Evolutionary conservation across 92 coral and sea anemone species (phyloP), one percentile per base, ranked within the genome.

Genomic region (Muricea muricata): DNA sequence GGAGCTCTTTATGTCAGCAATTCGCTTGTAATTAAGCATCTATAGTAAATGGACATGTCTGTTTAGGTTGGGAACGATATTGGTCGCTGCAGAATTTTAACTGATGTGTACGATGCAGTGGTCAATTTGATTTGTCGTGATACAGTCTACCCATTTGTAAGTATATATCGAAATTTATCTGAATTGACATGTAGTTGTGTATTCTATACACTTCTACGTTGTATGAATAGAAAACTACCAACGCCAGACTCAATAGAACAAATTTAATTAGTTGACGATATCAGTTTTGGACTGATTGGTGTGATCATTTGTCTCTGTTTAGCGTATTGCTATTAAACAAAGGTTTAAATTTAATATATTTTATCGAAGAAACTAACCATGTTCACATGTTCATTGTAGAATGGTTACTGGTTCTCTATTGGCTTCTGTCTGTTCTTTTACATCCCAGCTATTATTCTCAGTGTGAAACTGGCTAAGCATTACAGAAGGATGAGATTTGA

Each of bases 361-460:
- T n/a, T n/a, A n/a, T 54, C 61, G n/a, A 54, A 54, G 23, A 14
- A 17, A 3, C 1, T 54, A 54, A n/a, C 25, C 25, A 15, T 7
- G 7, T n/a, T 54, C 0, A 54, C 13, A 54, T 17, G 15, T 54
- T 7, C 39, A 39, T 52, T 78, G 8, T 84, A 97, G 98, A 97
- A 93, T 85, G 97, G 98, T 6, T 93, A 92, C 86, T 97, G 99
- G 99, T 87, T 97, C 42, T 87, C 94, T 54, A 92, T 97, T 34
- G 99, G 99, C 32, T 97, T 85, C 80, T 93, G 98, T 74, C 89
- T 97, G 91, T 90, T 97, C 79, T 97, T 97, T 91, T 97, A 94
- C 90, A 94, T 97, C 25, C 99, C 99, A 25, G 93, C 98, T 28
- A 97, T 93, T 61, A 94, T 97, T 82, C 92, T 97, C 78, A 55